A percentile compares a stretch with the other conserved stretches of the same genome.
phyloP scores from a whole-genome alignment of 2,888 invertebrate genomes.

The Brachyptera risi region DNA sequence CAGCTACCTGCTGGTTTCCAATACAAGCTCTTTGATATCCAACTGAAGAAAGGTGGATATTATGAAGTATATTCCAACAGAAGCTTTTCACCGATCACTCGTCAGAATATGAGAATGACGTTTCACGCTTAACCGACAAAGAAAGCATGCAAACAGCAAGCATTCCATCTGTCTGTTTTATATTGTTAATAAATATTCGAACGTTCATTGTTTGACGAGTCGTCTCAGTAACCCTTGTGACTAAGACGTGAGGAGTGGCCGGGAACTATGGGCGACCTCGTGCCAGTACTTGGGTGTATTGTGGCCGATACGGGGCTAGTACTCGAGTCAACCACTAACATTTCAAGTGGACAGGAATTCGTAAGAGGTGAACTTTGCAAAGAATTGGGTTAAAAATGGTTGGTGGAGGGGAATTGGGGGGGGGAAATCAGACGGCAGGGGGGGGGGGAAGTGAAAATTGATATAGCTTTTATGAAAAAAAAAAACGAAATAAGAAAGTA shows the following conservation, averaged over 20 bases:
- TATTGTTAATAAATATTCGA: slow-evolving; percentile 18
- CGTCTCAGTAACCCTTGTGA: slow-evolving; percentile 18
- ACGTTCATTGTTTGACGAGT: background rate
- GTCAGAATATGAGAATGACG: slow-evolving; percentile 19
- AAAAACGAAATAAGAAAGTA: no score
- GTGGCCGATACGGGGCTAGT: background rate
- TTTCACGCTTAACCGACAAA: slow-evolving; percentile 25
- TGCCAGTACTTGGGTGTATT: slow-evolving; percentile 10
- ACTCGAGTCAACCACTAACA: background rate
- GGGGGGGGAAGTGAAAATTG: no score
- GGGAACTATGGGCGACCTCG: slow-evolving; percentile 8
- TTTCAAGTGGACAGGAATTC: slow-evolving; percentile 12
- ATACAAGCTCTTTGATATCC: slow-evolving; percentile 20
- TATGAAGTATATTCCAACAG: slow-evolving; percentile 15
- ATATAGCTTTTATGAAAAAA: no score
- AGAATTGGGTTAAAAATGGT: background rate
- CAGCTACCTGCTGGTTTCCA: slow-evolving; percentile 27
- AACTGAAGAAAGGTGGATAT: slow-evolving; percentile 23
- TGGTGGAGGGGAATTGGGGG: background rate
- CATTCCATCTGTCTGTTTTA: slow-evolving; percentile 17
- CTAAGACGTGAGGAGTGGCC: slow-evolving; percentile 11
- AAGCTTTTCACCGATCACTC: slow-evolving; percentile 22
- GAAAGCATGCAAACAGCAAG: slow-evolving; percentile 21
- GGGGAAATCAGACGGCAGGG: no score
- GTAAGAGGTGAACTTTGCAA: background rate